Evolutionary conservation across 2,797 vertebrate species (phyloP), one percentile per base, ranked within the genome.

Genomic region (Ispidina lecontei): DNA sequence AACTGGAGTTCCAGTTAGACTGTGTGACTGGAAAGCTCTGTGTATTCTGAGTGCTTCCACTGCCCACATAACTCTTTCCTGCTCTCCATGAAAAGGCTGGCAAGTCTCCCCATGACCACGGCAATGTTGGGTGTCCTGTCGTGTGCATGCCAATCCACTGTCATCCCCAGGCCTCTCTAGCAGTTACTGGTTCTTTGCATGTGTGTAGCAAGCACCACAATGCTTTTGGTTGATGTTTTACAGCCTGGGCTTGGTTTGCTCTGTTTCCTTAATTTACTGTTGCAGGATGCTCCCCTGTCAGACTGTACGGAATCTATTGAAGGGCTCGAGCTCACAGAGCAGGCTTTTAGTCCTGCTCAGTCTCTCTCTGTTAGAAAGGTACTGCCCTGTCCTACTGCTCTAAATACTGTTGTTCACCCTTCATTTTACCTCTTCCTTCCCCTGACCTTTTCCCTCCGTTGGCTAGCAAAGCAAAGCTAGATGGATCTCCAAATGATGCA

Each of bases 221-320:
- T 76, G 96, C 94, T 73, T 85, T 95, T 59, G 94, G 96, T 97
- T 95, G 94, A 84, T 94, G 84, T 97, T 89, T 86, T 95, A 62
- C 86, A 96, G 95, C 94, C 84, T 51, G 85, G 96, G 95, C 93
- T 98, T 89, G 97, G 98, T 98, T 98, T 98, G 98, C 98, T 97
- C 97, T 98, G 98, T 98, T 98, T 97, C 99, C 98, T 98, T 97
- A 96, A 98, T 99, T 99, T 99, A 97, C 98, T 98, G 98, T 99
- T 99, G 96, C 99, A 99, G 99, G 99, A 99, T 81, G 98, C 98
- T 96, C 99, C 99, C 98, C 98, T 99, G 96, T 99, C 99, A 98
- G 99, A 99, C 99, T 99, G 99, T 98, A 98, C 98, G 98, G 99
- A 99, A 98, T 98, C 98, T 98, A 99, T 99, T 99, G 98, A 99